These are phyloP conservation scores for Helogale parvula DNA, from an alignment of 2,113 vertebrate genomes.

Conservation along the genomic window DNA sequence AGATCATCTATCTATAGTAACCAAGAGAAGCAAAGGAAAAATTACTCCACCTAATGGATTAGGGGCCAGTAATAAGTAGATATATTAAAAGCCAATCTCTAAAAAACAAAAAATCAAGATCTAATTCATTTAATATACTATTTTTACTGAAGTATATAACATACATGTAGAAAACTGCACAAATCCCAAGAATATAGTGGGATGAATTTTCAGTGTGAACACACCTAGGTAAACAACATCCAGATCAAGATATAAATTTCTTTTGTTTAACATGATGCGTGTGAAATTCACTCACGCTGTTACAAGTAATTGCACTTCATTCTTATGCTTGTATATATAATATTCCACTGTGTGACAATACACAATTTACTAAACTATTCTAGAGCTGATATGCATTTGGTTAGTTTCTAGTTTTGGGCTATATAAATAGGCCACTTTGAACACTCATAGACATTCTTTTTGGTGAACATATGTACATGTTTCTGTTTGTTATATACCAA, in stretches of 20 bases:
- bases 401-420: neutral
- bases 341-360: neutral
- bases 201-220: neutral
- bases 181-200: neutral
- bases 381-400: neutral
- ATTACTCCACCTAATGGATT: neutral
- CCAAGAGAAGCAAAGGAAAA: neutral
- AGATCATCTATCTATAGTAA: neutral
- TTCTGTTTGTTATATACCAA: neutral
- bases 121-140: neutral
- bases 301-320: neutral
- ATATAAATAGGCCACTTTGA: neutral
- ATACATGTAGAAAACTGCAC: neutral
- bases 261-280: neutral
- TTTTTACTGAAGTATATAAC: neutral
- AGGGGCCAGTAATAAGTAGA: neutral
- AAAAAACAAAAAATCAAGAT: slow-evolving; percentile 31
- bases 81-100: neutral
- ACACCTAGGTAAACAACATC: neutral
- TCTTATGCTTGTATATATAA: neutral
- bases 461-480: neutral
- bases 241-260: neutral
- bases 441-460: neutral
- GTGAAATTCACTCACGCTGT: neutral
- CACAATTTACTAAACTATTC: neutral